These are phyloP conservation scores for Embiotoca jacksoni DNA, from an alignment of 2,113 vertebrate genomes.

Conservation along the genomic window DNA sequence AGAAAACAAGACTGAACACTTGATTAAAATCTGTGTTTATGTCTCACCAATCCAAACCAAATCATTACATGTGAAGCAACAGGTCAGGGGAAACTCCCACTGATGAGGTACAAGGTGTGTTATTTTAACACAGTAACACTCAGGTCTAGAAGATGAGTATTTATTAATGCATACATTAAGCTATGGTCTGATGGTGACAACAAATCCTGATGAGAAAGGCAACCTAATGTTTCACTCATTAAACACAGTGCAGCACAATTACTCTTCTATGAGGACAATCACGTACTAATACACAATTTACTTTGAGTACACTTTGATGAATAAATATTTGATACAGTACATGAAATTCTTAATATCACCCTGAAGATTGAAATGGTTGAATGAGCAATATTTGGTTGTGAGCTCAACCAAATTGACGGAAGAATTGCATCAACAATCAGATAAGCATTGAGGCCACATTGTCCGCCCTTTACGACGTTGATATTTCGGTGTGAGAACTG, in stretches of 20 bases:
- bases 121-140: conserved; percentile 30
- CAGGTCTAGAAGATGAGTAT: conserved; percentile 1
- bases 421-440: conserved; percentile 23
- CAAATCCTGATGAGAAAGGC: conserved; percentile 22
- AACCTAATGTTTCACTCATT: conserved; percentile 15
- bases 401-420: conserved; percentile 23
- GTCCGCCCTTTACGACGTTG: not conserved
- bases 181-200: not conserved
- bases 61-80: conserved; percentile 10
- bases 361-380: conserved; percentile 20
- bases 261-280: conserved; percentile 21
- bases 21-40: conserved; percentile 57
- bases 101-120: conserved; percentile 25
- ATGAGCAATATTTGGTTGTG: conserved; percentile 27
- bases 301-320: conserved; percentile 8
- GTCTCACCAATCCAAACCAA: conserved; percentile 28
- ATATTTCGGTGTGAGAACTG: not conserved
- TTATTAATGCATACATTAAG: conserved; percentile 14
- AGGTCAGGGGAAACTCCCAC: conserved; percentile 4
- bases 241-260: conserved; percentile 8
- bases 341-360: conserved; percentile 28
- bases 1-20: not conserved
- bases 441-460: not conserved
- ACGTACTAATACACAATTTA: not conserved
- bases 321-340: conserved; percentile 36